Evolutionary conservation across 2,888 invertebrate species (phyloP), one percentile per base, ranked within the genome.

Genomic region (Polylopha cassiicola): DNA sequence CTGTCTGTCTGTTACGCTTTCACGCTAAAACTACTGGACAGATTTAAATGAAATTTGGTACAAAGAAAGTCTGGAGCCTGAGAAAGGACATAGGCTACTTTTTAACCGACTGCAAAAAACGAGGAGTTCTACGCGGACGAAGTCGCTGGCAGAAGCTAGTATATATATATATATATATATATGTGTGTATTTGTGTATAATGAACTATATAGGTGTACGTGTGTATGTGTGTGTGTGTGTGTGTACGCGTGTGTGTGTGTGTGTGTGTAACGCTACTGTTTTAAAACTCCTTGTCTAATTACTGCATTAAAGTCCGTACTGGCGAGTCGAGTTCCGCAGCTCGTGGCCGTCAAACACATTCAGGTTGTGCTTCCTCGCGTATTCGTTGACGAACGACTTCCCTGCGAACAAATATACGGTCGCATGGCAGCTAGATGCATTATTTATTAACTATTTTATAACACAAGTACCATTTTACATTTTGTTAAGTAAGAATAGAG

Each of bases 221-320:
- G n/a, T 20, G 4, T 23, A 4, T 22, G 17, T 13, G 20, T 15
- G 3, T 43, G 24, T 32, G 32, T 24, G 16, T 39, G 31, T 32
- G 13, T 16, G 4, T n/a, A n/a, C n/a, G n/a, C n/a, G n/a, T n/a
- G n/a, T n/a, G n/a, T n/a, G n/a, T n/a, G 15, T 16, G 27, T 8
- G 27, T n/a, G 8, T 26, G 18, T 10, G 15, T 29, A 18, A 37
- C 23, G 31, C 22, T 22, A 30, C 31, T 24, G 30, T 30, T 34
- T 8, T 7, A 37, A n/a, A n/a, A 13, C 20, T 17, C 7, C 27
- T 14, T 22, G 10, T 17, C 8, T 28, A 32, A 38, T 82, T 85
- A 85, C 84, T 63, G 63, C 79, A 87, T 90, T 90, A 91, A 91
- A 90, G 91, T 90, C 91, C 91, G 89, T 91, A 92, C 89, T 91